A percentile compares a stretch with the other conserved stretches of the same genome.
Conservation (phyloP, 1,140 invertebrate species). For the Solenopsis fugax region DNA sequence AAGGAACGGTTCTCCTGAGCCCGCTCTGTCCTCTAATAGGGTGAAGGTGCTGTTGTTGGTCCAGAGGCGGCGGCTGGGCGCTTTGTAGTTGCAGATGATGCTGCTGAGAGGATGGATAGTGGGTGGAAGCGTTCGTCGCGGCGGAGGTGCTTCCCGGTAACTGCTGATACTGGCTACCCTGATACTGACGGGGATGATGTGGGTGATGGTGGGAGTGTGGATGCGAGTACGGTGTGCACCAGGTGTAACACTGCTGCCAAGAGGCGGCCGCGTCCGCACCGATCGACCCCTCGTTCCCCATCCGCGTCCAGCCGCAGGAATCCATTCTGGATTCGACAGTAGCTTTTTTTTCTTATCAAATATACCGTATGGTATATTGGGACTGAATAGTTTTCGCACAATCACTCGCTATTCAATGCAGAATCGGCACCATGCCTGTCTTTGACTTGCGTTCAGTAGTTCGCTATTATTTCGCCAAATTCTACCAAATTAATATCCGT, state of each 20-base stretch:
- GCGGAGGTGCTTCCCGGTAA: conserved; percentile 64
- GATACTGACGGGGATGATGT: conserved; percentile 74
- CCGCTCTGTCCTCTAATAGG: conserved; percentile 76
- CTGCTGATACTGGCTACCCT: conserved; percentile 75
- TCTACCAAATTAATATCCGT: neutral
- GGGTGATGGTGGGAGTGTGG: conserved; percentile 69
- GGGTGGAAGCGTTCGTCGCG: conserved; percentile 64
- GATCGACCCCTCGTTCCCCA: conserved; percentile 79
- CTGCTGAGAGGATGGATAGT: conserved; percentile 77
- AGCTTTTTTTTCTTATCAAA: neutral
- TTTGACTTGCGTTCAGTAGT: neutral
- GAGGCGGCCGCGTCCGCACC: conserved; percentile 76
- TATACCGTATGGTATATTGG: neutral
- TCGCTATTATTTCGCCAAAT: conserved; percentile 6
- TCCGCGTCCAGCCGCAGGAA: conserved; percentile 60
- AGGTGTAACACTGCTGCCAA: conserved; percentile 83
- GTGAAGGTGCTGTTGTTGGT: conserved; percentile 80
- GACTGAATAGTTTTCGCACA: conserved; percentile 30
- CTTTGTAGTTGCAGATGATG: conserved; percentile 81
- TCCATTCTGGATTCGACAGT: conserved; percentile 26
- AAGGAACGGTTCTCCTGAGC: conserved; percentile 71
- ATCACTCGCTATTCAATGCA: conserved; percentile 12
- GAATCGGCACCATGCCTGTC: neutral
- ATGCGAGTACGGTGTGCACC: conserved; percentile 77
- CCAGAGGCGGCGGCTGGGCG: conserved; percentile 78